Conservation (phyloP, 2,797 vertebrate species). For the Megaceryle alcyon region DNA sequence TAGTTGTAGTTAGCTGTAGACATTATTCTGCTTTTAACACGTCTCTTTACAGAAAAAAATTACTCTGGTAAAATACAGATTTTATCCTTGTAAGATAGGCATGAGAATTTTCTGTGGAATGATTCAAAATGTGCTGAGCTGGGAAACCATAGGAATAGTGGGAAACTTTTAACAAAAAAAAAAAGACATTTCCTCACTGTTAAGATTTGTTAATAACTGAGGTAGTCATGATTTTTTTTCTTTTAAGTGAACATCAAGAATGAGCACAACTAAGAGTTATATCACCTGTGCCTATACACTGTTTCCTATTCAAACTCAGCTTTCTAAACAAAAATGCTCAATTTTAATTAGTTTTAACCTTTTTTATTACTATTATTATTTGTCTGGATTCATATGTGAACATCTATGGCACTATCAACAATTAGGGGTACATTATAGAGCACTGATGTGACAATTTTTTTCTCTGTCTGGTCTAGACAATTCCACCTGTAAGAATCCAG, state of each 20-base stretch:
- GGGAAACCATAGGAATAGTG: neutral
- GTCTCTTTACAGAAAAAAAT: neutral
- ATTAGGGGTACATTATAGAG: neutral
- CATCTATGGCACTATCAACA: neutral
- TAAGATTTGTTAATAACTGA: neutral
- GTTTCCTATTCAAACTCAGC: neutral
- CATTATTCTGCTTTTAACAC: neutral
- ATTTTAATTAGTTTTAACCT: neutral
- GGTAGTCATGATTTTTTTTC: no score
- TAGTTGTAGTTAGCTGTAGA: neutral
- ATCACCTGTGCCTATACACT: neutral
- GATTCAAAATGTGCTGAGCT: neutral
- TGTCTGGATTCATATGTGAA: neutral
- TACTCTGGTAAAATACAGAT: neutral
- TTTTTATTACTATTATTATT: neutral
- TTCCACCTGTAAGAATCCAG: neutral
- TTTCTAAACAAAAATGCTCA: neutral
- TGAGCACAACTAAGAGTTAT: neutral
- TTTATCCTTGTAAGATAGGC: neutral
- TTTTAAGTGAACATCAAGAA: neutral
- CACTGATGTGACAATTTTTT: neutral
- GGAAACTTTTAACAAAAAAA: neutral
- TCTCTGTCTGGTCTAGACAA: neutral
- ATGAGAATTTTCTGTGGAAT: neutral
- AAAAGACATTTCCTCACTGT: neutral